Percentiles rank a stretch among this genome's conserved stretches.
These are phyloP conservation scores for Novumbra hubbsi DNA, from an alignment of 2,797 vertebrate species.

Conservation along the genomic window DNA sequence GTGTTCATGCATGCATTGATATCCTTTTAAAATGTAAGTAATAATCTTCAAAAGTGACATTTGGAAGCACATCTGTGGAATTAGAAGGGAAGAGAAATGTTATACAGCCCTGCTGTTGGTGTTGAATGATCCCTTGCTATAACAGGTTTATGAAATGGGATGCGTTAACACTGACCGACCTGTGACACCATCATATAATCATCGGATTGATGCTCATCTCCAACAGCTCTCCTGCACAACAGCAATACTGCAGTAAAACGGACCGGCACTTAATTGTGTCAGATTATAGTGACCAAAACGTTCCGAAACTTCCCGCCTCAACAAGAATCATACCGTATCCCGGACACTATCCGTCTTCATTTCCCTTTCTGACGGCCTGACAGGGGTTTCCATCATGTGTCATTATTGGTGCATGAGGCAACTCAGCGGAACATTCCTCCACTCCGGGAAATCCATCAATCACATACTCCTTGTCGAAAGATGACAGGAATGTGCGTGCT, in stretches of 20 bases:
- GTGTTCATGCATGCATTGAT: not conserved
- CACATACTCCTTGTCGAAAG: constrained; percentile 63
- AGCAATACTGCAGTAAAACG: constrained; percentile 30
- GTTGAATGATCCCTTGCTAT: not conserved
- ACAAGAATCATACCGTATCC: constrained; percentile 75
- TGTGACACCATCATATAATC: not conserved
- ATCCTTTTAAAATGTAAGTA: not conserved
- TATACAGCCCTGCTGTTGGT: not conserved
- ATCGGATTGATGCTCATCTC: not conserved
- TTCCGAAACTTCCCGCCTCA: constrained; percentile 68
- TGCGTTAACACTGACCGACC: not conserved
- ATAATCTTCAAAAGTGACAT: not conserved
- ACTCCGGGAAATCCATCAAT: constrained; percentile 75
- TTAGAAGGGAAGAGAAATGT: not conserved
- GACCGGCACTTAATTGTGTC: constrained; percentile 47
- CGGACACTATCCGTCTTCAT: constrained; percentile 77
- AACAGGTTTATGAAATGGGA: not conserved
- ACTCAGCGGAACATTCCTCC: constrained; percentile 72
- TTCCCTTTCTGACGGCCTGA: constrained; percentile 70
- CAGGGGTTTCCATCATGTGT: constrained; percentile 82
- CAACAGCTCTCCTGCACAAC: not conserved
- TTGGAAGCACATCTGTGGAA: not conserved
- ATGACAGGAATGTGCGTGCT: constrained; percentile 53
- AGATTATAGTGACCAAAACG: constrained; percentile 66
- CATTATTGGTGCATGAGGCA: constrained; percentile 80